Conservation (phyloP, 2,113 vertebrate genomes). For the Hippocampus guttulatus region DNA sequence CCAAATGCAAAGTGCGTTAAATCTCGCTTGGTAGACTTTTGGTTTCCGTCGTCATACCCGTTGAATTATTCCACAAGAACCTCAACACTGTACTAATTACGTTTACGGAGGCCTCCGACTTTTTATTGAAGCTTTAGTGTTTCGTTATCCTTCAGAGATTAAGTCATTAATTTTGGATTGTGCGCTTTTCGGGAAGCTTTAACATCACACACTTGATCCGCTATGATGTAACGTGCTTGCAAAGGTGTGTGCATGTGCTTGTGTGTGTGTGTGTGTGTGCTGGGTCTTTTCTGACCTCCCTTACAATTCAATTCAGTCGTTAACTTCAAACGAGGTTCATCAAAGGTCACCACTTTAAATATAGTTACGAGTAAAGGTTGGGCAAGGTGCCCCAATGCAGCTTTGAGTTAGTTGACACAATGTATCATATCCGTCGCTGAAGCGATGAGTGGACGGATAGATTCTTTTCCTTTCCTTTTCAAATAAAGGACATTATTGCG, state of each 20-base stretch:
- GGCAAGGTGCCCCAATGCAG: no score
- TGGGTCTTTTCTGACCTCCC: neutral
- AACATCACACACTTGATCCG: conserved; percentile 5
- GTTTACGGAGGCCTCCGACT: neutral
- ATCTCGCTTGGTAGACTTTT: no score
- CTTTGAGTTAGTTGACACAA: no score
- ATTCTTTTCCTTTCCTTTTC: no score
- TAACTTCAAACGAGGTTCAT: neutral
- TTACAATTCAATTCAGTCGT: neutral
- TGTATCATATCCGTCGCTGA: no score
- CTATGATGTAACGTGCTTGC: conserved; percentile 15
- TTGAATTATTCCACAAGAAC: neutral
- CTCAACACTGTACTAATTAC: neutral
- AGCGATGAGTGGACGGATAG: no score
- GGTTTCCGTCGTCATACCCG: neutral
- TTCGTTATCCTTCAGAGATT: neutral
- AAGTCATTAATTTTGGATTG: neutral
- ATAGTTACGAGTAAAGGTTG: no score
- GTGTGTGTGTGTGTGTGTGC: neutral
- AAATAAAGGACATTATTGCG: no score
- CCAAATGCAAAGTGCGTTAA: no score
- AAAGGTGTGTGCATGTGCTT: neutral
- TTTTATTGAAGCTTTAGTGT: conserved; percentile 6
- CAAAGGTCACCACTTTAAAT: neutral
- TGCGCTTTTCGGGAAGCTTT: conserved; percentile 1